Conservation (phyloP, 2,113 vertebrate genomes). For the Saguinus midas region DNA sequence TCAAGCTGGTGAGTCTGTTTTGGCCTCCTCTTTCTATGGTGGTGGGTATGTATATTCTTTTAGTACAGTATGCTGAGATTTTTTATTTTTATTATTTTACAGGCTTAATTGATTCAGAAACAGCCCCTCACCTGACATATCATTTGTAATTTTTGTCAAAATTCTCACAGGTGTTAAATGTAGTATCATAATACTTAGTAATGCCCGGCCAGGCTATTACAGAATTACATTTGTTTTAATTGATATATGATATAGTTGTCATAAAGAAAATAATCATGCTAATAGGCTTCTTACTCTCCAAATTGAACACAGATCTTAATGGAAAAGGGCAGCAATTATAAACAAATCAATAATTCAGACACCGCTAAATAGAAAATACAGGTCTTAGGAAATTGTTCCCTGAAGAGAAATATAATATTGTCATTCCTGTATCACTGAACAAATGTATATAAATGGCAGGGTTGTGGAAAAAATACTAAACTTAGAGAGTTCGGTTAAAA, state of each 20-base stretch:
- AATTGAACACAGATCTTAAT: constrained; percentile 56
- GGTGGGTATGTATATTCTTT: not conserved
- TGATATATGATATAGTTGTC: constrained; percentile 48
- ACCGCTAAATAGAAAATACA: constrained; percentile 50
- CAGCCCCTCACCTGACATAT: not conserved
- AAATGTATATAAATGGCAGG: not conserved
- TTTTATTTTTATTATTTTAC: not conserved
- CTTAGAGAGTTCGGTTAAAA: not conserved
- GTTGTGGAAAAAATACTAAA: not conserved
- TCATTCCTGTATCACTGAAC: constrained; percentile 17
- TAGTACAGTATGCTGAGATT: not conserved
- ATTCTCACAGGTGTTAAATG: constrained; percentile 47
- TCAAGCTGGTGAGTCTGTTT: not conserved
- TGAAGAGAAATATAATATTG: constrained; percentile 42
- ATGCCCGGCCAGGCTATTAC: constrained; percentile 33
- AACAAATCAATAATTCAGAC: constrained; percentile 68
- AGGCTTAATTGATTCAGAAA: constrained; percentile 11
- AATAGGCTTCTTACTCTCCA: constrained; percentile 44
- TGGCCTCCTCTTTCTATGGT: not conserved
- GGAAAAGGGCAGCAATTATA: constrained; percentile 57
- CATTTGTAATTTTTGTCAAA: constrained; percentile 60
- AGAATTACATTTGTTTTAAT: constrained; percentile 58
- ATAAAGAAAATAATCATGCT: constrained; percentile 43
- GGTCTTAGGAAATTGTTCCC: constrained; percentile 44
- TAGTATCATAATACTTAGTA: constrained; percentile 26